A percentile compares a stretch with the other conserved stretches of the same genome.
Evolutionary conservation across 2,797 vertebrate species (phyloP).

Genomic region (Denticeps clupeoides): DNA sequence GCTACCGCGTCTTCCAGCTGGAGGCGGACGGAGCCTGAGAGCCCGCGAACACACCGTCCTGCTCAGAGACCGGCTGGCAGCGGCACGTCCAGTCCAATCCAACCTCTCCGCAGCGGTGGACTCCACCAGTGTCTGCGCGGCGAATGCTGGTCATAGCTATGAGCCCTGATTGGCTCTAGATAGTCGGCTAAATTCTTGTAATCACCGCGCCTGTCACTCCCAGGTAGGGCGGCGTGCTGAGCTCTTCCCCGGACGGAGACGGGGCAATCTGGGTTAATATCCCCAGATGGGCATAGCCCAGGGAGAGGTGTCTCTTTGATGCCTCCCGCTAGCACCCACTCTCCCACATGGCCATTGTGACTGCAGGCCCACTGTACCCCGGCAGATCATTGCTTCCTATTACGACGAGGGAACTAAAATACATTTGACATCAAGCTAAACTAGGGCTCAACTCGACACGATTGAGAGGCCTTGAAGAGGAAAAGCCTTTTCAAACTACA

Average conservation of each 20-base stretch:
- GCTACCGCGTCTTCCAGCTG: too few relatives aligned
- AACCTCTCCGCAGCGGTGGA: too few relatives aligned
- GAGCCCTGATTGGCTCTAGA: too few relatives aligned
- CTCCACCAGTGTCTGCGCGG: too few relatives aligned
- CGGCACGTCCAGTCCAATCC: too few relatives aligned
- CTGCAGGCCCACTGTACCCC: neutral
- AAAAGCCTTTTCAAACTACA: conserved; percentile 26
- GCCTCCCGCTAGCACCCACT: conserved; percentile 15
- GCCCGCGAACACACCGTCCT: too few relatives aligned
- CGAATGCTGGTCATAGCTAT: too few relatives aligned
- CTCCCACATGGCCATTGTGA: neutral
- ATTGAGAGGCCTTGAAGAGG: conserved; percentile 11
- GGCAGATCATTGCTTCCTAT: conserved; percentile 27
- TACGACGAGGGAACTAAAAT: conserved; percentile 16
- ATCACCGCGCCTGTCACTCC: conserved; percentile 42
- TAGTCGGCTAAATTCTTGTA: too few relatives aligned
- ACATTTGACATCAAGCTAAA: conserved; percentile 25
- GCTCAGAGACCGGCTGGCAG: too few relatives aligned
- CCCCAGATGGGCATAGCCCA: conserved; percentile 23
- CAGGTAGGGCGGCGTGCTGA: conserved; percentile 36
- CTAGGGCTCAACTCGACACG: conserved; percentile 10
- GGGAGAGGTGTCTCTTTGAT: conserved; percentile 18
- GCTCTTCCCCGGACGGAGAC: conserved; percentile 22
- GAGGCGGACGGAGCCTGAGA: too few relatives aligned
- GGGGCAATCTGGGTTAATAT: conserved; percentile 55